A percentile compares a stretch with the other conserved stretches of the same genome.
These are phyloP conservation scores for Argentina silus DNA, from an alignment of 2,797 vertebrate species.

Conservation along the genomic window DNA sequence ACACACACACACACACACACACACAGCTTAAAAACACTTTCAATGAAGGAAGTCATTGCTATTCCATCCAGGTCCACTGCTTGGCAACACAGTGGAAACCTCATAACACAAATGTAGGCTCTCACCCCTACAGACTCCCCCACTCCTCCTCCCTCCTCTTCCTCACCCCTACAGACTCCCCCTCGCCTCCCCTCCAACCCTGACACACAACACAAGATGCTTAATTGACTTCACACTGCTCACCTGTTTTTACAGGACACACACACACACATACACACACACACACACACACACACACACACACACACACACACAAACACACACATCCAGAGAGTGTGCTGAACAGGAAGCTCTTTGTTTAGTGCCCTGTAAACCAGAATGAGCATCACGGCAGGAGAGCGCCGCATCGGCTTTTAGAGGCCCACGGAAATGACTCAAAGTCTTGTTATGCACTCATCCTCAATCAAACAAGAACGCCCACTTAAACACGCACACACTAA, in stretches of 20 bases:
- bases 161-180: not conserved
- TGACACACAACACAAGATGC: not conserved
- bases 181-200: not conserved
- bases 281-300: too few species aligned
- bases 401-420: constrained; percentile 8
- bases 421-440: constrained; percentile 1
- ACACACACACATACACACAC: too few species aligned
- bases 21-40: not conserved
- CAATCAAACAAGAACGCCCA: constrained; percentile 24
- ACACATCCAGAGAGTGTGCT: not conserved
- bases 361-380: constrained; percentile 17
- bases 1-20: constrained; percentile 7
- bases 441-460: constrained; percentile 6
- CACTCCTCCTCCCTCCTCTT: too few species aligned
- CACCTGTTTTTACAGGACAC: not conserved
- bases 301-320: too few species aligned
- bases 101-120: not conserved
- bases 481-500: not conserved
- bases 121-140: not conserved
- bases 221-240: not conserved
- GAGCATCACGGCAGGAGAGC: constrained; percentile 5
- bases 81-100: not conserved
- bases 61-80: not conserved
- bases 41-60: not conserved
- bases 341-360: constrained; percentile 15